phyloP scores from a whole-genome alignment of 2,888 invertebrate species.

The Ditula angustiorana region DNA sequence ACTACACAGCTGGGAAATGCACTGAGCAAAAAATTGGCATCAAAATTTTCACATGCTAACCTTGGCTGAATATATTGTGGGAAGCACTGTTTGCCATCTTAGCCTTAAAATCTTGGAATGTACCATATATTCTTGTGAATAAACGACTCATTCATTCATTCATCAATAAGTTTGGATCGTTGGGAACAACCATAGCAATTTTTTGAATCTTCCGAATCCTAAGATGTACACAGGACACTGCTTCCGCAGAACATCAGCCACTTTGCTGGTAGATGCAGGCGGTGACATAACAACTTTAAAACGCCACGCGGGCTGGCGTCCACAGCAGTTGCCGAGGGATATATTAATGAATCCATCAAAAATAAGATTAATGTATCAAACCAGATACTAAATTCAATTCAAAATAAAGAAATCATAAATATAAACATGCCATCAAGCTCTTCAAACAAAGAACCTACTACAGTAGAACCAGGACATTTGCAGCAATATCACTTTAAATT shows the following conservation, averaged over 20 bases:
- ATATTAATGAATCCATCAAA: slow-evolving; percentile 7
- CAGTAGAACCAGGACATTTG: neutral
- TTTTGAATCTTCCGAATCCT: slow-evolving; percentile 4
- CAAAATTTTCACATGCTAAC: too few relatives aligned
- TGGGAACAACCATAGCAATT: neutral
- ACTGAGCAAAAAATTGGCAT: neutral
- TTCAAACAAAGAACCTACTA: neutral
- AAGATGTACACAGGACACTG: slow-evolving; percentile 8
- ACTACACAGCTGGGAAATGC: slow-evolving; percentile 10
- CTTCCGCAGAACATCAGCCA: slow-evolving; percentile 17
- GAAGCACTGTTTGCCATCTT: too few relatives aligned
- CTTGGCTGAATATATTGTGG: too few relatives aligned
- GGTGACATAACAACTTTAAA: slow-evolving; percentile 9
- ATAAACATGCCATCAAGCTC: slow-evolving; percentile 17
- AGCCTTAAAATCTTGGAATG: too few relatives aligned
- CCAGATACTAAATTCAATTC: slow-evolving; percentile 9
- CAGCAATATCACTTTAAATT: neutral
- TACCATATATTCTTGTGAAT: too few relatives aligned
- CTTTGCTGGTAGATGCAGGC: slow-evolving; percentile 32
- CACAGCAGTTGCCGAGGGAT: neutral
- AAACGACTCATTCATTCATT: too few relatives aligned
- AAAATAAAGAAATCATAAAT: slow-evolving; percentile 17
- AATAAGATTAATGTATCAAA: neutral
- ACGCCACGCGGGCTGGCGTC: slow-evolving; percentile 6
- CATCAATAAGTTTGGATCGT: slow-evolving; percentile 14